Percentiles rank a stretch among this genome's conserved stretches.
Evolutionary conservation across 2,797 vertebrate genomes (phyloP).

Genomic region (Darevskia nairensis): DNA sequence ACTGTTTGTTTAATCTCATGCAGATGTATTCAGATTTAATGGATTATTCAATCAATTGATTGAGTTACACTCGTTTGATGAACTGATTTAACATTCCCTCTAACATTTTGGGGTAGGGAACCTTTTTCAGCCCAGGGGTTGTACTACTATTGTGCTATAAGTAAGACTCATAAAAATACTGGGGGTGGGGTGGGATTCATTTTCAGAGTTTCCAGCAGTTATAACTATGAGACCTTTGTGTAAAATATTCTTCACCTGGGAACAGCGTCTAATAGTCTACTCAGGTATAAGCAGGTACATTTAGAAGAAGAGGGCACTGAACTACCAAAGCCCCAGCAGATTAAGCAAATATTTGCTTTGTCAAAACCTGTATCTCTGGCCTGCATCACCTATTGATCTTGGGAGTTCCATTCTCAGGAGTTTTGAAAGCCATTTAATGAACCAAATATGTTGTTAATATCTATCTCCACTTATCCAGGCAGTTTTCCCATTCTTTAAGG

Average conservation of each 20-base stretch:
- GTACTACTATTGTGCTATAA: conserved; percentile 11
- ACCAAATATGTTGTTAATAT: conserved; percentile 2
- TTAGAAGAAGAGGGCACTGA: background rate
- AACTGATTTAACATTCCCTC: background rate
- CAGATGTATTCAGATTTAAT: background rate
- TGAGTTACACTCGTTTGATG: background rate
- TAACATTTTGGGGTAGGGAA: too few species aligned
- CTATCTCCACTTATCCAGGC: background rate
- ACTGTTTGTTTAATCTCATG: background rate
- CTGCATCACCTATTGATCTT: background rate
- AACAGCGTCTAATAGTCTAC: background rate
- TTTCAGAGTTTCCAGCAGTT: background rate
- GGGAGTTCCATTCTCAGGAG: background rate
- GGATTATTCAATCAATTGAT: background rate
- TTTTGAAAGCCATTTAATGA: background rate
- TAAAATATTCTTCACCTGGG: background rate
- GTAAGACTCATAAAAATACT: conserved; percentile 5
- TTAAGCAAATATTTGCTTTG: conserved; percentile 15
- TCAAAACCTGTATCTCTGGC: background rate
- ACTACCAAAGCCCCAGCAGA: background rate
- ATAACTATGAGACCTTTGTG: background rate
- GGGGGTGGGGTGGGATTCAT: background rate
- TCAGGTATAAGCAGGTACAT: background rate
- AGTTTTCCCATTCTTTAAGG: background rate
- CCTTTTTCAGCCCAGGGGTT: too few species aligned